Evolutionary conservation across 1,140 invertebrate genomes (phyloP), one percentile per base, ranked within the genome.

Genomic region (Orius laevigatus): DNA sequence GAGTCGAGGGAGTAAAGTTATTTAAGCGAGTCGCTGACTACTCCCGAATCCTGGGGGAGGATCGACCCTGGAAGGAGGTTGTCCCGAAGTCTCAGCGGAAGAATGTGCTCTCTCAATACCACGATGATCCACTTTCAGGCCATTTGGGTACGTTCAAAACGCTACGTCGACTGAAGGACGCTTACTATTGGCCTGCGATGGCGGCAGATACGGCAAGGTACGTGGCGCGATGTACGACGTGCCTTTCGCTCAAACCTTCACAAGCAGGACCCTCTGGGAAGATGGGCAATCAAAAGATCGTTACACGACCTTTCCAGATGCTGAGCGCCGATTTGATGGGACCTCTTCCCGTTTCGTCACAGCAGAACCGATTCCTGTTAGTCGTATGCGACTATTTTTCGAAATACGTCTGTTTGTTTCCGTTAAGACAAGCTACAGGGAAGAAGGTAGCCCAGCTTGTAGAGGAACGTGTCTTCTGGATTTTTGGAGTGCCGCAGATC

Each of bases 261-360:
- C 31, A 49, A n/a, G 12, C 15, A 3, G 8, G 14, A 2, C 49
- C 42, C n/a, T 8, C 14, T 5, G 46, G 46, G 2, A 9, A 36
- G 1, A 47, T 47, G 46, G 15, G 15, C 5, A 20, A 36, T 15
- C 43, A 42, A 35, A 14, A 43, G 10, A 11, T 5, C n/a, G 15
- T 42, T 2, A 34, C 18, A 3, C 16, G 14, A 5, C 48, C 52
- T 2, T 53, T 47, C 47, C 6, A 49, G 8, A 45, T 35, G 9
- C 48, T 65, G 0, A 60, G 59, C 1, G 56, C 61, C 0, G 66
- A 70, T 48, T 36, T 69, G 0, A 57, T 69, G 46, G 65, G 65
- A n/a, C 64, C 64, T 1, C 56, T 67, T 14, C 65, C 66, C 0
- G 25, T 51, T 0, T 63, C 57, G 2, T 42, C 40, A 3, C 10